These are phyloP conservation scores for Argynnis bischoffii DNA, from an alignment of 2,888 invertebrate genomes.

Conservation along the genomic window DNA sequence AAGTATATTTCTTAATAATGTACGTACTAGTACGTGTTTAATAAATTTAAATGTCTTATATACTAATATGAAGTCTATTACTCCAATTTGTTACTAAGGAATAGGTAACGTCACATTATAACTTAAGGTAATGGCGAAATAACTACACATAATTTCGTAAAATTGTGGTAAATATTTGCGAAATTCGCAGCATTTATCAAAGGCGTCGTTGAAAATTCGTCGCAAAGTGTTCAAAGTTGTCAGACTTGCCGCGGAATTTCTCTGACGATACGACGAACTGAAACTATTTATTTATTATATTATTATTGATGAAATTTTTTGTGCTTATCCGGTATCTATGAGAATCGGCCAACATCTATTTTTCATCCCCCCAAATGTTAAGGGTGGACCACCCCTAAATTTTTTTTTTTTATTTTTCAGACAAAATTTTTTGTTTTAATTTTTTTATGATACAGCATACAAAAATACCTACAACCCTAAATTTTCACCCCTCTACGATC, in stretches of 20 bases:
- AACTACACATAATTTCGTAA: slow-evolving; percentile 13
- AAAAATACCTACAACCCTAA: no score
- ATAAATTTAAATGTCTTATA: not conserved
- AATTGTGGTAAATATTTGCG: slow-evolving; percentile 28
- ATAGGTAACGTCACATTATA: slow-evolving; percentile 28
- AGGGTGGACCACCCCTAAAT: no score
- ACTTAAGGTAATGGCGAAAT: slow-evolving; percentile 3
- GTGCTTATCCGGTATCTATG: no score
- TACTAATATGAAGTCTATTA: not conserved
- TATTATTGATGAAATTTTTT: no score
- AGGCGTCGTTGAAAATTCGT: slow-evolving; percentile 33
- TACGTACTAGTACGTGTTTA: no score
- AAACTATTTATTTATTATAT: slow-evolving; percentile 24
- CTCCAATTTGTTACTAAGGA: not conserved
- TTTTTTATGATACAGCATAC: no score
- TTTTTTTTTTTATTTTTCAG: no score
- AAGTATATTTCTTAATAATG: no score
- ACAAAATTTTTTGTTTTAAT: no score
- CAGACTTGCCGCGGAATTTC: slow-evolving; percentile 53
- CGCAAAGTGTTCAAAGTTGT: slow-evolving; percentile 51
- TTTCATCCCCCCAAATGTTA: no score
- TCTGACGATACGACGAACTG: slow-evolving; percentile 51
- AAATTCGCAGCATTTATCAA: slow-evolving; percentile 31
- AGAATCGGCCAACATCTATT: no score
- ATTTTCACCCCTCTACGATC: no score